phyloP scores from a whole-genome alignment of 1,140 invertebrate species.

The Cydia amplana region DNA sequence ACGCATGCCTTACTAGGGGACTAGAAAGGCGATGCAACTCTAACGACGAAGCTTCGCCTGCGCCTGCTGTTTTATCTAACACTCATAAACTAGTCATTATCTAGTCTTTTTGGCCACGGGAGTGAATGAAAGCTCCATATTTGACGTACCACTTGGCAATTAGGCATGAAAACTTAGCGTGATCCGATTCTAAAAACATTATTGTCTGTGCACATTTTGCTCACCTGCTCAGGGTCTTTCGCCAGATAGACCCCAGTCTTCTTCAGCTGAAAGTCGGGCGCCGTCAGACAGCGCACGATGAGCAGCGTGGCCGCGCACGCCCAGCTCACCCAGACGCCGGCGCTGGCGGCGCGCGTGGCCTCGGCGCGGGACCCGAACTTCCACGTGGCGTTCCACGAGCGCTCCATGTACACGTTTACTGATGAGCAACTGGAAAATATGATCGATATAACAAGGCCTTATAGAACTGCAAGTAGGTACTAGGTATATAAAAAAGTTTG shows the following conservation, averaged over 20 bases:
- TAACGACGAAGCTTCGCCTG: no score
- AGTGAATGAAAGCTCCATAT: no score
- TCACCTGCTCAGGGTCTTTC: constrained; percentile 59
- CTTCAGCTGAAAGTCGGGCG: constrained; percentile 60
- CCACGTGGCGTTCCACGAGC: constrained; percentile 49
- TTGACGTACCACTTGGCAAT: background rate
- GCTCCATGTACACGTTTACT: constrained; percentile 49
- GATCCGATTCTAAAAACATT: no score
- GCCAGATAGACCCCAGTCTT: constrained; percentile 52
- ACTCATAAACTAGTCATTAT: no score
- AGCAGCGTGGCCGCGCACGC: constrained; percentile 60
- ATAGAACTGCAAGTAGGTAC: no score
- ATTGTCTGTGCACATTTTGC: background rate
- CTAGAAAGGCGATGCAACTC: no score
- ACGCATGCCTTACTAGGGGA: no score
- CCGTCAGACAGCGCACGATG: constrained; percentile 63
- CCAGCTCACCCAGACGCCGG: constrained; percentile 65
- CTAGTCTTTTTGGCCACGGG: no score
- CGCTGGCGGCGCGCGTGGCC: constrained; percentile 55
- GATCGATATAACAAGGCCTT: no score
- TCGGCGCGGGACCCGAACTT: constrained; percentile 48
- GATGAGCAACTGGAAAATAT: constrained; percentile 52
- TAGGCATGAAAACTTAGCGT: background rate
- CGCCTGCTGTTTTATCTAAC: no score
- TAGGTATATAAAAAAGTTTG: no score